Evolutionary conservation across 2,113 vertebrate species (phyloP).

Genomic region (Myiozetetes cayanensis): DNA sequence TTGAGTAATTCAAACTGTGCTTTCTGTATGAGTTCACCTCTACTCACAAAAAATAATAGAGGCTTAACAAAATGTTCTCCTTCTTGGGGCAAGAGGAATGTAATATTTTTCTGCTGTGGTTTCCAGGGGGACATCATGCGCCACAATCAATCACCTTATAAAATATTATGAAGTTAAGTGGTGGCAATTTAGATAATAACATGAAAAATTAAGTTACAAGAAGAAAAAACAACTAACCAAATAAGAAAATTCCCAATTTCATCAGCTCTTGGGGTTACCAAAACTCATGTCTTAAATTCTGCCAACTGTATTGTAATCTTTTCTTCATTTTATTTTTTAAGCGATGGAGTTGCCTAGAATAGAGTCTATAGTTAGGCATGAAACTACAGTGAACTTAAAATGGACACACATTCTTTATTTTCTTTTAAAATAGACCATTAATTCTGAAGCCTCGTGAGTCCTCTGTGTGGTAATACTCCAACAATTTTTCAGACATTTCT

Average conservation of each 20-base stretch:
- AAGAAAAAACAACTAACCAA: not conserved
- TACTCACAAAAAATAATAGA: not conserved
- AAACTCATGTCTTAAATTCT: not conserved
- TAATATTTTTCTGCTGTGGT: not conserved
- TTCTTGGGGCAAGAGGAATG: slow-evolving; percentile 9
- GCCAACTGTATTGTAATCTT: not conserved
- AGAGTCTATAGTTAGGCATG: not conserved
- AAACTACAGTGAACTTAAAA: slow-evolving; percentile 1
- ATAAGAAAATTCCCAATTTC: not conserved
- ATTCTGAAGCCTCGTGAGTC: not conserved
- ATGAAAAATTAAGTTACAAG: not conserved
- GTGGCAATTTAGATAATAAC: slow-evolving; percentile 9
- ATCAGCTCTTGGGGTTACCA: not conserved
- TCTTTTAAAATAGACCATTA: slow-evolving; percentile 11
- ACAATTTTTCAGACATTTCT: slow-evolving; percentile 18
- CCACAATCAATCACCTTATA: not conserved
- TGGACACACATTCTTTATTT: not conserved
- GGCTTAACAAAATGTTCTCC: slow-evolving; percentile 32
- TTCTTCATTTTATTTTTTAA: not conserved
- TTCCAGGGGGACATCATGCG: not conserved
- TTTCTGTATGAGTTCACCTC: slow-evolving; percentile 4
- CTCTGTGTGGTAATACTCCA: not conserved
- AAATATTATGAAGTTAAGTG: slow-evolving; percentile 1
- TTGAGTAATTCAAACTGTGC: not conserved
- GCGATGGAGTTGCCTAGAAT: not conserved